Percentiles rank a stretch among this genome's conserved stretches.
Conservation (phyloP, 2,113 vertebrate species). For the Uria lomvia region DNA sequence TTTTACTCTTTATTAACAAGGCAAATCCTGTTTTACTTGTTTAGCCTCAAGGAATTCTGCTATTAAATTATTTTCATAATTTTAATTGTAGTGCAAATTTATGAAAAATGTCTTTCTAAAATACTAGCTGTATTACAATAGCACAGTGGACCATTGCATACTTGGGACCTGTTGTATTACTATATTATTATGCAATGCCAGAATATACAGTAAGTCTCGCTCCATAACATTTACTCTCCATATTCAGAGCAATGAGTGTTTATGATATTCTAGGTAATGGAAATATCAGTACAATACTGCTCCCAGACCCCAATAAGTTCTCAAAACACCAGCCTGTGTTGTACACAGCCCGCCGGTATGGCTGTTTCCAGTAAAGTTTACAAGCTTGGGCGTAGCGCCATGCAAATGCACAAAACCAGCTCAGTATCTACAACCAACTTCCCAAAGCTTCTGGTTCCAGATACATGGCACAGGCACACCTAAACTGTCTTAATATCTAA, state of each 20-base stretch:
- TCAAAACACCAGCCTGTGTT: neutral
- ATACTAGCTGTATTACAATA: neutral
- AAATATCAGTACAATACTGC: neutral
- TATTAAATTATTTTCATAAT: slow-evolving; percentile 20
- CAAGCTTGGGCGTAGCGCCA: neutral
- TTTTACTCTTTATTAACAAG: neutral
- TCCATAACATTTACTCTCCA: neutral
- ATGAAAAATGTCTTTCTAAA: neutral
- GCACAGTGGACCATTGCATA: neutral
- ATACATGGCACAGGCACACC: neutral
- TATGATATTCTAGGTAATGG: neutral
- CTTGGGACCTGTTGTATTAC: neutral
- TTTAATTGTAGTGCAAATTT: slow-evolving; percentile 2
- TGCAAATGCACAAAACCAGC: neutral
- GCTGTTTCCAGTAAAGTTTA: neutral
- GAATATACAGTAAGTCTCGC: neutral
- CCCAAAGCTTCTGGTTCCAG: neutral
- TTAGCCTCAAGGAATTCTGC: slow-evolving; percentile 19
- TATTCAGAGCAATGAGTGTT: neutral
- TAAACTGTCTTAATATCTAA: neutral
- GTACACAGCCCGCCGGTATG: neutral
- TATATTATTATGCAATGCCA: neutral
- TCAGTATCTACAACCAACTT: neutral
- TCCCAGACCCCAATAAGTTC: neutral
- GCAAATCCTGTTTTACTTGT: slow-evolving; percentile 8